phyloP scores from a whole-genome alignment of 2,113 vertebrate species.

The Lamprotornis superbus region DNA sequence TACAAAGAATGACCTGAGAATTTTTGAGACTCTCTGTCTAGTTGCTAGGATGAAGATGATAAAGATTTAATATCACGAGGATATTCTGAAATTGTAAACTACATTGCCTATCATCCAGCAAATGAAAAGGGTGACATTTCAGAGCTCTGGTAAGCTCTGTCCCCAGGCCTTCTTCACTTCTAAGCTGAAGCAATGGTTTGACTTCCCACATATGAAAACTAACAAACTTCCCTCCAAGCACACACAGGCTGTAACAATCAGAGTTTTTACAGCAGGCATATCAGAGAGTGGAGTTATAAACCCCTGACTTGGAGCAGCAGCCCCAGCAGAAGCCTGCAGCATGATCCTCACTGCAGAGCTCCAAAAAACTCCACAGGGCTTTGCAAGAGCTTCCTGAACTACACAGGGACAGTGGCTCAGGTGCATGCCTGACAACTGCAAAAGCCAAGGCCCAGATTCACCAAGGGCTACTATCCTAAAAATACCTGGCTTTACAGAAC shows the following conservation, averaged over 20 bases:
- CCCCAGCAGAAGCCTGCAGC: neutral
- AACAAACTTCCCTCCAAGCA: neutral
- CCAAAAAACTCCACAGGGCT: neutral
- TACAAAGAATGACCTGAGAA: neutral
- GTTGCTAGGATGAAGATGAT: neutral
- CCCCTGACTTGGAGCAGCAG: neutral
- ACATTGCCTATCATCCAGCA: neutral
- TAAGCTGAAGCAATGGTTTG: neutral
- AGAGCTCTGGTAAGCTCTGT: neutral
- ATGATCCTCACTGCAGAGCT: neutral
- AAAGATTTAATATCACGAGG: neutral
- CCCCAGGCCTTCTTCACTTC: neutral
- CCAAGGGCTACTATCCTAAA: neutral
- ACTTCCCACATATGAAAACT: fast-evolving
- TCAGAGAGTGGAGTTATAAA: neutral
- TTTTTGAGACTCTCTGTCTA: neutral
- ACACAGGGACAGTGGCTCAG: neutral
- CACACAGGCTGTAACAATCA: neutral
- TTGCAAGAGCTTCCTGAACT: neutral
- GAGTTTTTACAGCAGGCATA: fast-evolving
- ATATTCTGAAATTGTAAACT: neutral
- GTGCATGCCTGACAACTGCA: neutral
- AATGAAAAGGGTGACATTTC: neutral
- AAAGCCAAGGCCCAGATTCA: neutral
- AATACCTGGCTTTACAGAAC: neutral